phyloP scores from a whole-genome alignment of 2,888 invertebrate species.

The Cheilosia soror region DNA sequence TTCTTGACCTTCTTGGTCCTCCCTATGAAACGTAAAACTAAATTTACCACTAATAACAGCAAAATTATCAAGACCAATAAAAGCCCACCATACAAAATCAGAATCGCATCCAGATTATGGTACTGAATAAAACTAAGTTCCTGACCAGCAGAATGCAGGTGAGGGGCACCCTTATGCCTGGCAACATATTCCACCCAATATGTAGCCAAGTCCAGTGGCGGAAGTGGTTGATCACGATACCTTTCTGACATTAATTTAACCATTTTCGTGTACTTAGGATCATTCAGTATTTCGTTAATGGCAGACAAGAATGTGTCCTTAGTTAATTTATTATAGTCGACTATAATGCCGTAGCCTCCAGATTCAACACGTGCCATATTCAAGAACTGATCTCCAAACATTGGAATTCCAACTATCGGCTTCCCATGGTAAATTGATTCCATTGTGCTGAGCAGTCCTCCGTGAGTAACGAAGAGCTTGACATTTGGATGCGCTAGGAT shows the following conservation, averaged over 20 bases:
- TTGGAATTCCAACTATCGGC: slow-evolving; percentile 84
- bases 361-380: slow-evolving; percentile 84
- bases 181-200: slow-evolving; percentile 82
- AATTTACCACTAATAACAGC: background rate
- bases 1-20: slow-evolving; percentile 31
- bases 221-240: slow-evolving; percentile 81
- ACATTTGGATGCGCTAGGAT: slow-evolving; percentile 84
- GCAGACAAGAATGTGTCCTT: slow-evolving; percentile 77
- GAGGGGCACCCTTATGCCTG: slow-evolving; percentile 80
- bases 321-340: slow-evolving; percentile 81
- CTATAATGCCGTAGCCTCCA: slow-evolving; percentile 82
- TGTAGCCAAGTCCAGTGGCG: slow-evolving; percentile 80
- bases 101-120: slow-evolving; percentile 79
- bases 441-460: slow-evolving; percentile 84
- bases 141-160: slow-evolving; percentile 80
- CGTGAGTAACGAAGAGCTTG: slow-evolving; percentile 84
- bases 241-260: slow-evolving; percentile 77
- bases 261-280: slow-evolving; percentile 75
- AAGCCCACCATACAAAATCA: slow-evolving; percentile 76
- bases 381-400: slow-evolving; percentile 84
- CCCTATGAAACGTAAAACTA: slow-evolving; percentile 36
- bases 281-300: slow-evolving; percentile 77
- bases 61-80: slow-evolving; percentile 6
- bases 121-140: slow-evolving; percentile 79
- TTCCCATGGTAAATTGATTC: slow-evolving; percentile 84